phyloP scores from a whole-genome alignment of 2,888 invertebrate genomes.

The Terebella lapidaria region DNA sequence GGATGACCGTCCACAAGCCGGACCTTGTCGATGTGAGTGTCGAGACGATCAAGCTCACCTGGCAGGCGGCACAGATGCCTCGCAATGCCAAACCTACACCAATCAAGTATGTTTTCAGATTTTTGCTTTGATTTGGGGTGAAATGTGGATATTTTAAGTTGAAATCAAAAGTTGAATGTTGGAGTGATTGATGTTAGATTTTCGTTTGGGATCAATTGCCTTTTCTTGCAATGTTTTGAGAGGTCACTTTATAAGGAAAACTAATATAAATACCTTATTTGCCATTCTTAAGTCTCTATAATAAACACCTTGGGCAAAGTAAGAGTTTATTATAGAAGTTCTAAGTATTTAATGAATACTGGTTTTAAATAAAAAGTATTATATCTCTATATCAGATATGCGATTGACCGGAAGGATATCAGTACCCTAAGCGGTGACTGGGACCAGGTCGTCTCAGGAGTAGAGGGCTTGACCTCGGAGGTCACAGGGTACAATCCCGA shows the following conservation, averaged over 20 bases:
- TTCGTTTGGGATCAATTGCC: too few relatives aligned
- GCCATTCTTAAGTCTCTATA: too few relatives aligned
- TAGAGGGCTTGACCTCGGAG: conserved; percentile 35
- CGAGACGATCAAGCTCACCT: conserved; percentile 35
- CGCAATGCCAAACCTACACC: conserved; percentile 10
- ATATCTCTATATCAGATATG: conserved; percentile 31
- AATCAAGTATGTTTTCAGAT: conserved; percentile 14
- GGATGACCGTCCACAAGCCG: conserved; percentile 46
- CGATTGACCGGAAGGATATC: conserved; percentile 62
- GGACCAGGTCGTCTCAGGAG: conserved; percentile 65
- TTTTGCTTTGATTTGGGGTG: neutral
- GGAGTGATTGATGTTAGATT: too few relatives aligned
- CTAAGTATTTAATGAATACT: too few relatives aligned
- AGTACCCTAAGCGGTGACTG: conserved; percentile 77
- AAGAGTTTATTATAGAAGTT: too few relatives aligned
- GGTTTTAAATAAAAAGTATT: too few relatives aligned
- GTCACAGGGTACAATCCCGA: conserved; percentile 69
- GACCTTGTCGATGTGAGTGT: conserved; percentile 32
- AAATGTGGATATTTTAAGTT: too few relatives aligned
- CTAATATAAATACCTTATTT: too few relatives aligned
- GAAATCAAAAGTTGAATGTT: too few relatives aligned
- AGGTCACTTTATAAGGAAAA: too few relatives aligned
- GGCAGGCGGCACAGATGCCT: conserved; percentile 29
- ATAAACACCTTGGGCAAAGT: too few relatives aligned
- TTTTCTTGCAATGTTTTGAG: too few relatives aligned